phyloP scores from a whole-genome alignment of 2,113 vertebrate genomes.

The Ophthalmolycus amberensis region DNA sequence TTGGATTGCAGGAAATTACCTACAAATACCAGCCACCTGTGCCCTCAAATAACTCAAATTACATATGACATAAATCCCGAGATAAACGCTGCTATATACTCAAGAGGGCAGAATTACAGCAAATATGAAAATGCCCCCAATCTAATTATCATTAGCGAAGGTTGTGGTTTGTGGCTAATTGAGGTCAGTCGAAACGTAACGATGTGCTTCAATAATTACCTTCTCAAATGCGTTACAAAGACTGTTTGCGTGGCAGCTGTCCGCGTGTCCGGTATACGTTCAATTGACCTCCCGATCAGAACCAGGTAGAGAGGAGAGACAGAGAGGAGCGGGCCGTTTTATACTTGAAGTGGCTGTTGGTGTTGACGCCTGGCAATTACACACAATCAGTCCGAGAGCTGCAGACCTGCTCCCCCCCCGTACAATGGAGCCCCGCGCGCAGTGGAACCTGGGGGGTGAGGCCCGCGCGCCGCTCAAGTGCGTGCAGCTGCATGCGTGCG shows the following conservation, averaged over 20 bases:
- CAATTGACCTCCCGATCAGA: slow-evolving; percentile 64
- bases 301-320: slow-evolving; percentile 86
- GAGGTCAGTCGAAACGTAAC: slow-evolving; percentile 84
- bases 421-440: slow-evolving; percentile 93
- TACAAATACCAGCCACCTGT: slow-evolving; percentile 72
- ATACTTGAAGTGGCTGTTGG: slow-evolving; percentile 95
- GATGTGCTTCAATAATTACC: slow-evolving; percentile 45
- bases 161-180: slow-evolving; percentile 84
- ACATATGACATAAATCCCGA: slow-evolving; percentile 87
- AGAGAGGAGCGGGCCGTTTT: slow-evolving; percentile 66
- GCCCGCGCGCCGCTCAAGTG: slow-evolving; percentile 90
- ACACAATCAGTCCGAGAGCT: slow-evolving; percentile 94
- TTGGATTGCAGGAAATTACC: slow-evolving; percentile 47
- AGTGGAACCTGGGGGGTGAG: slow-evolving; percentile 92
- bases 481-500: slow-evolving; percentile 97
- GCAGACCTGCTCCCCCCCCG: slow-evolving; percentile 87
- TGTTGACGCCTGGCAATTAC: slow-evolving; percentile 92
- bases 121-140: slow-evolving; percentile 91
- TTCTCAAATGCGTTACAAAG: slow-evolving; percentile 79
- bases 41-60: slow-evolving; percentile 75
- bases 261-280: slow-evolving; percentile 71
- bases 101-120: slow-evolving; percentile 85
- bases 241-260: slow-evolving; percentile 89
- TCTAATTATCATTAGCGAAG: slow-evolving; percentile 88
- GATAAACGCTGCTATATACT: slow-evolving; percentile 74